Evolutionary conservation across 1,140 invertebrate species (phyloP).

Genomic region (Helicoverpa zea): DNA sequence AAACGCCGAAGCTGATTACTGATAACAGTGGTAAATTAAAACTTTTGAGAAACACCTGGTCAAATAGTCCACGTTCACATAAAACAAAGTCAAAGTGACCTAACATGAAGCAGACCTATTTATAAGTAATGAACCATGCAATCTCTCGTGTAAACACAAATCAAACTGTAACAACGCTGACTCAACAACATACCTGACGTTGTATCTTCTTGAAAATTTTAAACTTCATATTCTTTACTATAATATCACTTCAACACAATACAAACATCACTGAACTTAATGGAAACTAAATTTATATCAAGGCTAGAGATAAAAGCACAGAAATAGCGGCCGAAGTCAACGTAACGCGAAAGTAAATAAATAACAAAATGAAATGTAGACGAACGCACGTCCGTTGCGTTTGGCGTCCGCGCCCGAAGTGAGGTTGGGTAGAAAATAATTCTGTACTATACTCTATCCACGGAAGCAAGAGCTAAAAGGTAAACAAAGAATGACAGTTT

Average conservation of each 20-base stretch:
- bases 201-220: conserved; percentile 75
- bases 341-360: conserved; percentile 53
- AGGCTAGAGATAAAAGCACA: conserved; percentile 57
- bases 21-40: background rate
- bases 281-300: conserved; percentile 53
- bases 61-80: conserved; percentile 8
- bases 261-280: conserved; percentile 51
- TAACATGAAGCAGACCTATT: conserved; percentile 7
- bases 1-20: background rate
- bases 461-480: no score
- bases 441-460: no score
- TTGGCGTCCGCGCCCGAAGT: conserved; percentile 51
- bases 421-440: conserved; percentile 51
- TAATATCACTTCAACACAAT: conserved; percentile 55
- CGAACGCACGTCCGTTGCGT: conserved; percentile 48
- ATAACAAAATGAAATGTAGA: conserved; percentile 40
- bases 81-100: conserved; percentile 2
- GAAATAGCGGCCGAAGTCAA: conserved; percentile 43
- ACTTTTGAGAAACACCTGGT: background rate
- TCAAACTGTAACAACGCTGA: conserved; percentile 59
- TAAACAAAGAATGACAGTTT: no score
- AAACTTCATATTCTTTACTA: conserved; percentile 69
- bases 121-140: conserved; percentile 26
- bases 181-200: conserved; percentile 63
- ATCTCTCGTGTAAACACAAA: conserved; percentile 33